Percentiles rank a stretch among this genome's conserved stretches.
Conservation (phyloP, 2,797 vertebrate species). For the Hydrocynus forskahlii region DNA sequence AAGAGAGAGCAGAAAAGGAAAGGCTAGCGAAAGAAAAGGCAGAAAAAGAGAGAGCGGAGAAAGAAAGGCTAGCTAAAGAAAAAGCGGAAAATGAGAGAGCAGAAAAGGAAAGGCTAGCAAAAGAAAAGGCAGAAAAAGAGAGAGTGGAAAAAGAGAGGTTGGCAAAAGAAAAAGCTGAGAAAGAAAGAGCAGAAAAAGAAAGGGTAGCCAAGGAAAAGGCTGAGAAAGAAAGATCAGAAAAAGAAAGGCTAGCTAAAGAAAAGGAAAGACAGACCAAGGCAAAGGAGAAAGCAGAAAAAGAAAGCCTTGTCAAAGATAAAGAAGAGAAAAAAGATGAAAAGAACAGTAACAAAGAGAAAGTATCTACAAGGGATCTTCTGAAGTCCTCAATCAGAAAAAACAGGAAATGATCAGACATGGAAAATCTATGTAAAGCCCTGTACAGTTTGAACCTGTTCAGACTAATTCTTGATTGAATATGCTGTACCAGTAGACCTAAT, state of each 20-base stretch:
- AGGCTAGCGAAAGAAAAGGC: constrained; percentile 50
- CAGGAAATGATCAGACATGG: constrained; percentile 39
- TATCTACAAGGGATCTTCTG: constrained; percentile 52
- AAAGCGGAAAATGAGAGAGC: constrained; percentile 30
- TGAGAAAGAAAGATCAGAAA: constrained; percentile 32
- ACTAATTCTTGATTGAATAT: not conserved
- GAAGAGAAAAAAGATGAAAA: constrained; percentile 28
- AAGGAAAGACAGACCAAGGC: constrained; percentile 54
- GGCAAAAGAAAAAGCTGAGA: constrained; percentile 21
- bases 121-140: constrained; percentile 8
- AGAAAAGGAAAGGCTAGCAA: constrained; percentile 26
- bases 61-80: constrained; percentile 26
- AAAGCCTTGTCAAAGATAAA: constrained; percentile 27
- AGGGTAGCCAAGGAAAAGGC: not conserved
- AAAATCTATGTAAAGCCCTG: too few species aligned
- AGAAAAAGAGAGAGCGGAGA: constrained; percentile 30
- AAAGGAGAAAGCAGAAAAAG: constrained; percentile 30
- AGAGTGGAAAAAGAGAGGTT: not conserved
- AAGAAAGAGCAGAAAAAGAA: not conserved
- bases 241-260: constrained; percentile 59
- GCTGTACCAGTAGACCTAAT: not conserved
- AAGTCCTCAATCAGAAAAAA: constrained; percentile 55
- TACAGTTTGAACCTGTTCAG: not conserved
- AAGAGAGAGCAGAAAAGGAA: constrained; percentile 43
- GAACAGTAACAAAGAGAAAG: constrained; percentile 40